Percentiles rank a stretch among this genome's conserved stretches.
Conservation (phyloP, 2,113 vertebrate species). For the Erpornis zantholeuca region DNA sequence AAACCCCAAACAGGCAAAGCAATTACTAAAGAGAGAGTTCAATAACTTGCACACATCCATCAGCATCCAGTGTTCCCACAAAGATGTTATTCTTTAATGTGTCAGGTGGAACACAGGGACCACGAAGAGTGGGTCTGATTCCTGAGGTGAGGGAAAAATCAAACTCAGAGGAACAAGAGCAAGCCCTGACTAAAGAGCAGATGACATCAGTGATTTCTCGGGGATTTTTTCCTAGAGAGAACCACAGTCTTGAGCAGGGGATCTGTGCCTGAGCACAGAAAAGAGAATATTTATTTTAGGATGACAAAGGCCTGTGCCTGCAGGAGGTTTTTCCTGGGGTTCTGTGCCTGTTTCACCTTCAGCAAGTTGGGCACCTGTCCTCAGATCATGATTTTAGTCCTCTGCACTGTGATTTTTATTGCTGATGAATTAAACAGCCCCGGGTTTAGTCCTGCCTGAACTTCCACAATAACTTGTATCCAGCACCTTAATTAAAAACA, state of each 20-base stretch:
- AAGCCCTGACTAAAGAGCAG: not conserved
- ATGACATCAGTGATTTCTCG: not conserved
- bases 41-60: not conserved
- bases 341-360: not conserved
- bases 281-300: not conserved
- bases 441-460: not conserved
- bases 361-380: not conserved
- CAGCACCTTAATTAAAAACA: conserved; percentile 60
- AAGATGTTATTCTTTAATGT: not conserved
- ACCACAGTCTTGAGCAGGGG: not conserved
- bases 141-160: not conserved
- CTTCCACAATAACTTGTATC: not conserved
- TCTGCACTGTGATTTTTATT: not conserved
- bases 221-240: not conserved
- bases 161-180: not conserved
- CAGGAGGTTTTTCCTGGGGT: not conserved
- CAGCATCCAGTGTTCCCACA: not conserved
- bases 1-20: not conserved
- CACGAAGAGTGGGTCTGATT: not conserved
- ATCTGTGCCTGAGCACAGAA: not conserved
- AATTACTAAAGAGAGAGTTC: not conserved
- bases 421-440: not conserved
- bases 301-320: not conserved
- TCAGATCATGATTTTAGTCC: not conserved
- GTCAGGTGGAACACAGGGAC: not conserved